Evolutionary conservation across 1,140 invertebrate species (phyloP), one percentile per base, ranked within the genome.

Genomic region (Papilio polyxenes): DNA sequence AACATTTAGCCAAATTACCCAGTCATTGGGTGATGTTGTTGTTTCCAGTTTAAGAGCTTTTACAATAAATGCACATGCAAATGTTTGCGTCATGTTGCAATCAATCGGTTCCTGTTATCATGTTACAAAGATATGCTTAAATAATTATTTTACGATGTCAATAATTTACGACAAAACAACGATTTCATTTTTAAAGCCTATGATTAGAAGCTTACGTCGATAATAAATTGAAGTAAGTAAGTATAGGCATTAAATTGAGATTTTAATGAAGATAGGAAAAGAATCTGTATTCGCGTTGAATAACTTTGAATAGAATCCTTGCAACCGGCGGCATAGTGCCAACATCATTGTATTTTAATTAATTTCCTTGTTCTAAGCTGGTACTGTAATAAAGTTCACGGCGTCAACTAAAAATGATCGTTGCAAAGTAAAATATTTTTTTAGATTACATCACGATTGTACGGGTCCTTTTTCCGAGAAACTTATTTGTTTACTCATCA

Each of bases 231-330:
- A 44, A 44, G 40, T 44, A 44, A 44, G 40, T 44, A 44, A 44
- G 40, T 44, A 6, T 65, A 65, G 20, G 11, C 23, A 65, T 13
- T 65, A 11, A 65, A 44, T 44, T 44, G 40, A 31, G 62, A 65
- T 65, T 23, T 72, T 13, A 72, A 37, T 72, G 65, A 17, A 72
- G 31, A 72, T 37, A 72, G 65, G 23, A 37, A 72, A 17, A 37
- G 65, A 72, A 72, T 72, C 65, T 72, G 65, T 37, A 72, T 72
- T 72, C 65, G 15, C 23, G 31, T 17, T 72, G 65, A 72, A 72
- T 40, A 15, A 13, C 65, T 72, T 23, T 62, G 59, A 62, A 20
- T 62, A 9, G n/a, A 62, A 20, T 40, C 65, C 31, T 72, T 72
- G 65, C 37, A 15, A 37, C 4, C 13, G 31, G 13, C 65, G 65